Base-by-base conservation (phyloP, 2,888 invertebrate genomes). In the Macropis europaea region DNA sequence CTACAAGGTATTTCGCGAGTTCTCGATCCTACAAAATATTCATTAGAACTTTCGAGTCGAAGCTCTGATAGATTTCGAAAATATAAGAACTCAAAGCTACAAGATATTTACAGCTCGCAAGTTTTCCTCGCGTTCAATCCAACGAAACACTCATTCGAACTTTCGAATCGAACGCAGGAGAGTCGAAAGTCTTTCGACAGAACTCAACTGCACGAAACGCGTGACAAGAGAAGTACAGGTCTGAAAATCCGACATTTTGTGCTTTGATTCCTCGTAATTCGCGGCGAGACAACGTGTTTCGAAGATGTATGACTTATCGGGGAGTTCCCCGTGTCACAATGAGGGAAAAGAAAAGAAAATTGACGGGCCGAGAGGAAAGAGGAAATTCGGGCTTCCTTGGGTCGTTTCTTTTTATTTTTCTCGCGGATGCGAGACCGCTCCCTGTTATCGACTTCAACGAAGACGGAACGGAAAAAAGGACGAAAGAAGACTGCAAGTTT, bases 391-490 rank as follows among this genome's bases (percentile, higher is more conserved):
- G 13, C 5, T 7, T 24, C 38, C 24, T 17, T 13, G 43, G 3
- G 7, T 30, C 22, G 36, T 45, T 62, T 36, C 63, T 36, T 45
- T 62, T 66, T 60, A 64, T 60, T 13, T 30, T 13, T 34, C 9
- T 34, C 13, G 4, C n/a, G 7, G 32, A 52, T 19, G 17, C 28
- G 13, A 15, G 26, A n/a, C 32, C 9, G 9, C 24, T 2, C 40
- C 45, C 26, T 19, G 17, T 60, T 42, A 15, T 26, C 60, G 60
- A 42, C 32, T 48, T 60, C 7, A 2, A 11, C 38, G 30, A 6
- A 36, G 38, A 38, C n/a, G n/a, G n/a, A 22, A 45, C 5, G 7
- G 1, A 4, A 3, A 26, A 13, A 22, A 9, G 9, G 40, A 19
- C 38, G 17, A 40, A 53, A 40, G 17, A 6, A 13, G 53, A 53